Conservation (phyloP, 2,888 invertebrate species). For the Carabus problematicus region DNA sequence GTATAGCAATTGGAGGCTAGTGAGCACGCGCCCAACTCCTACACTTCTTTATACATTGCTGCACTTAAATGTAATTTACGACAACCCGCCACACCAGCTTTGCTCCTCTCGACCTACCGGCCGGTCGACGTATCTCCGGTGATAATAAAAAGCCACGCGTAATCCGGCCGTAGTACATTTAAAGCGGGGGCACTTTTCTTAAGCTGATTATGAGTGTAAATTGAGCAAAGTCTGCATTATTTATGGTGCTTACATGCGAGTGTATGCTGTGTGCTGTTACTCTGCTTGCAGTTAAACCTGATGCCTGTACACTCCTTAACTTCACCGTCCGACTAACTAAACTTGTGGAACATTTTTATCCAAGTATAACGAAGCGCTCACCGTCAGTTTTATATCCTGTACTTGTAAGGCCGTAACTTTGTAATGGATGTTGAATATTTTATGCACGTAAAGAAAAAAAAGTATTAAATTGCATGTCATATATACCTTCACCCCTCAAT, state of each 20-base stretch:
- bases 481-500: slow-evolving; percentile 39
- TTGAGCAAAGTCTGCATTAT: slow-evolving; percentile 61
- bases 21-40: no score
- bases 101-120: no score
- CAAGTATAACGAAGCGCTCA: slow-evolving; percentile 45
- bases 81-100: slow-evolving; percentile 24
- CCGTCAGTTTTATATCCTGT: background rate
- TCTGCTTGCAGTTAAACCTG: slow-evolving; percentile 27
- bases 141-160: slow-evolving; percentile 55
- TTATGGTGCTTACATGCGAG: slow-evolving; percentile 60
- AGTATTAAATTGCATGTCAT: slow-evolving; percentile 42
- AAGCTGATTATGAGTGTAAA: slow-evolving; percentile 63
- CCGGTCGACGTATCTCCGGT: slow-evolving; percentile 51
- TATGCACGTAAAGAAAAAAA: slow-evolving; percentile 42
- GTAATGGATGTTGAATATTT: slow-evolving; percentile 43
- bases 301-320: slow-evolving; percentile 25
- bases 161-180: slow-evolving; percentile 58
- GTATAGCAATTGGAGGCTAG: slow-evolving; percentile 34
- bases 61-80: slow-evolving; percentile 55
- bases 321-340: slow-evolving; percentile 4
- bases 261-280: slow-evolving; percentile 26
- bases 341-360: slow-evolving; percentile 46
- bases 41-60: background rate
- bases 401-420: slow-evolving; percentile 36
- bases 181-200: slow-evolving; percentile 60